Conservation (phyloP, 2,888 invertebrate species). For the Nowickia ferox region DNA sequence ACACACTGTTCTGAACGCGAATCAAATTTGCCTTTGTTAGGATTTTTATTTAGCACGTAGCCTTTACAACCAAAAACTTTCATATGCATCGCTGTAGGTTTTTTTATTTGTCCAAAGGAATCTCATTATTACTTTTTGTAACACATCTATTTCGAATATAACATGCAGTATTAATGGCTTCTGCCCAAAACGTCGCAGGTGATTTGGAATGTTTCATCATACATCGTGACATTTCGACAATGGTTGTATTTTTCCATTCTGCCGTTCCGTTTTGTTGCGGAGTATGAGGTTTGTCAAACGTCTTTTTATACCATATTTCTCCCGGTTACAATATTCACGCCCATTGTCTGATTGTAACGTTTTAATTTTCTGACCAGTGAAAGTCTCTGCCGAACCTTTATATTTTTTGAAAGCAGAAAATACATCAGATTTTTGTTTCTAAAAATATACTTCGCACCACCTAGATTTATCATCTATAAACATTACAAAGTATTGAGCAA, state of each 20-base stretch:
- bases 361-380: constrained; percentile 56
- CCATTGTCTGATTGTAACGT: constrained; percentile 68
- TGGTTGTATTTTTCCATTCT: no score
- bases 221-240: no score
- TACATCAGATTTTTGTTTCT: constrained; percentile 65
- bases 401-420: constrained; percentile 58
- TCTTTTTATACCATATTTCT: constrained; percentile 68
- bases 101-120: constrained; percentile 51
- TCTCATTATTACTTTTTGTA: constrained; percentile 51
- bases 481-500: no score
- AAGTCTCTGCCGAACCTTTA: no score
- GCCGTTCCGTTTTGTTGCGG: no score
- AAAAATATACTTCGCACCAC: constrained; percentile 64
- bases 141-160: constrained; percentile 67
- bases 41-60: constrained; percentile 62
- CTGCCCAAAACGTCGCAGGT: background rate
- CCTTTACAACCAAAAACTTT: constrained; percentile 63
- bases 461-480: constrained; percentile 63
- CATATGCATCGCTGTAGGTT: constrained; percentile 53
- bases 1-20: no score
- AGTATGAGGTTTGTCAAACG: constrained; percentile 65
- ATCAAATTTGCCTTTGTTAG: constrained; percentile 20
- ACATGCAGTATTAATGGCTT: constrained; percentile 18
- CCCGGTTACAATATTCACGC: constrained; percentile 66
- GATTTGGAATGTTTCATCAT: constrained; percentile 71